phyloP scores from a whole-genome alignment of 1,140 invertebrate genomes.

The Ceratosolen solmsi region DNA sequence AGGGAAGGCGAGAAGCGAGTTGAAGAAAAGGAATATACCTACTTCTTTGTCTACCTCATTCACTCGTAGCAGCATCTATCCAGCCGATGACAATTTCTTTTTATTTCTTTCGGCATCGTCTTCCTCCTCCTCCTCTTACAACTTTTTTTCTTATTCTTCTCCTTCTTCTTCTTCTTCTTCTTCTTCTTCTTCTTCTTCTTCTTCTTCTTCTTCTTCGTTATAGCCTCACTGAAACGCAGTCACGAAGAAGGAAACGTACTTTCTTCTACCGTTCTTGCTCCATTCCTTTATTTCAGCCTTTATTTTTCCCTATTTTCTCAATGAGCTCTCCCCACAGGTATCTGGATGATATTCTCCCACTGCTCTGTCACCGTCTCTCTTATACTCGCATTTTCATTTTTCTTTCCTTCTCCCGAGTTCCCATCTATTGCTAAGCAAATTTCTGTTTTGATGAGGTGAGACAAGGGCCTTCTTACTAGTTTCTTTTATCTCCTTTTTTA shows the following conservation, averaged over 20 bases:
- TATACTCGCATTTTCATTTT: background rate
- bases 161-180: constrained; percentile 38
- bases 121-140: background rate
- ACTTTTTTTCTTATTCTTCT: background rate
- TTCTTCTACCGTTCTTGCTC: background rate
- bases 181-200: background rate
- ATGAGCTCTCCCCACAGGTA: background rate
- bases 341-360: background rate
- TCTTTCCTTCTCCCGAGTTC: background rate
- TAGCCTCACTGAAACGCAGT: constrained; percentile 9
- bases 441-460: constrained; percentile 58
- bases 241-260: constrained; percentile 13
- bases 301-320: constrained; percentile 13
- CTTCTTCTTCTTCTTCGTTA: constrained; percentile 36
- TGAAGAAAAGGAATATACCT: constrained; percentile 24
- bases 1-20: constrained; percentile 4
- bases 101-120: constrained; percentile 56
- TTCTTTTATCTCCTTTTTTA: background rate
- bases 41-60: background rate
- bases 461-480: constrained; percentile 39
- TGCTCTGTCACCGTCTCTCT: background rate
- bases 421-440: constrained; percentile 55
- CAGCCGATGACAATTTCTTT: constrained; percentile 67
- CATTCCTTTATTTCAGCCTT: constrained; percentile 13
- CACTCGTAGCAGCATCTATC: constrained; percentile 47